Percentiles rank a stretch among this genome's conserved stretches.
phyloP scores from a whole-genome alignment of 2,888 invertebrate genomes.

The Drosophila quinaria region DNA sequence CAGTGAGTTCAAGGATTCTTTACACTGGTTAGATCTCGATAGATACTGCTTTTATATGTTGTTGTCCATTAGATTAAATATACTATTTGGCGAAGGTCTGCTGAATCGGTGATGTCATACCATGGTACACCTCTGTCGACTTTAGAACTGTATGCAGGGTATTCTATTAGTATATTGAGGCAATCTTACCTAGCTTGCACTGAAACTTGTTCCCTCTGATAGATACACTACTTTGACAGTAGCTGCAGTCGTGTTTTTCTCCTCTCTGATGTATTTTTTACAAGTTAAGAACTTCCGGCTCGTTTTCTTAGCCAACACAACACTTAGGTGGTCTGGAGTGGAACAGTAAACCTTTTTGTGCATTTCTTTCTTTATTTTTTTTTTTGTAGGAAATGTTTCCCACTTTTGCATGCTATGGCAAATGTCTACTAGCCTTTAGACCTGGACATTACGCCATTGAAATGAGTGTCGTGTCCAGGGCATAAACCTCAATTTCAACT shows the following conservation, averaged over 20 bases:
- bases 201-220: conserved; percentile 4
- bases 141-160: background rate
- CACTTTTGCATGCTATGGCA: conserved; percentile 16
- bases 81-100: background rate
- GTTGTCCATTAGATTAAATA: background rate
- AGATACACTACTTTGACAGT: conserved; percentile 15
- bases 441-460: conserved; percentile 18
- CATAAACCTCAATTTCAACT: conserved; percentile 62
- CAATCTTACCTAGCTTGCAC: background rate
- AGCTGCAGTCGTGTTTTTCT: conserved; percentile 1
- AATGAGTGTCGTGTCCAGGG: conserved; percentile 55
- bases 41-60: too few relatives aligned
- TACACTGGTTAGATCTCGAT: too few relatives aligned
- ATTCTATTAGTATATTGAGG: background rate
- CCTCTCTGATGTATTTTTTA: background rate
- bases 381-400: conserved; percentile 4
- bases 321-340: conserved; percentile 22
- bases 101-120: too few relatives aligned
- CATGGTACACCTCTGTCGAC: background rate
- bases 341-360: conserved; percentile 13
- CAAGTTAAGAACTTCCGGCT: conserved; percentile 34
- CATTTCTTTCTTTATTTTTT: background rate
- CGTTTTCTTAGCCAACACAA: conserved; percentile 20
- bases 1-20: too few relatives aligned
- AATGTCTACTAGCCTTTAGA: conserved; percentile 13